Evolutionary conservation across 2,797 vertebrate species (phyloP).

Genomic region (Cossypha heuglini): DNA sequence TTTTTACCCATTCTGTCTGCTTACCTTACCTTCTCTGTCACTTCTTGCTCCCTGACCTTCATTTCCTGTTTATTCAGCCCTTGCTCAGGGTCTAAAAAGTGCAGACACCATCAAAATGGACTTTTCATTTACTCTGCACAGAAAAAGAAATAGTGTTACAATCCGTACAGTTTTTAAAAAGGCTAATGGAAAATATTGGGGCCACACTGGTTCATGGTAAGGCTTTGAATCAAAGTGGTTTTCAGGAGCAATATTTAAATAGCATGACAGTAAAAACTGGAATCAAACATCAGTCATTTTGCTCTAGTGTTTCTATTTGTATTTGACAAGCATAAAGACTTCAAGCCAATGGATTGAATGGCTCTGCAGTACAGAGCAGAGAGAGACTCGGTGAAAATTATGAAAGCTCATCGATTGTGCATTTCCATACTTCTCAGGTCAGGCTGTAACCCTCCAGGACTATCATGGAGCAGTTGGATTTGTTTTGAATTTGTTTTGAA

Average conservation of each 20-base stretch:
- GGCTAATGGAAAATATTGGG: not conserved
- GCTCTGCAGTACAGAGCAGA: not conserved
- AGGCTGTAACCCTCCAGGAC: not conserved
- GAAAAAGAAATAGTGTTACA: not conserved
- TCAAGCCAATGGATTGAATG: not conserved
- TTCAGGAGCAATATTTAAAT: not conserved
- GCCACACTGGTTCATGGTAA: not conserved
- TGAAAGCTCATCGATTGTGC: not conserved
- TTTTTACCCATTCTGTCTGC: not conserved
- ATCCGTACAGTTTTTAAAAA: not conserved
- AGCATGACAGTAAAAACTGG: not conserved
- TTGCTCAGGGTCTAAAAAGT: constrained; percentile 10
- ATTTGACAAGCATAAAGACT: not conserved
- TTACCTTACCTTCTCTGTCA: not conserved
- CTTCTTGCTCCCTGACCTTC: not conserved
- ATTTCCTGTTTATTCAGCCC: constrained; percentile 31
- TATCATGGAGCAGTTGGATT: not conserved
- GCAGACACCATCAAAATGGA: not conserved
- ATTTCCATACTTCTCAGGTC: not conserved
- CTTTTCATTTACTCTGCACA: not conserved
- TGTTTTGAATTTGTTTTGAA: not conserved
- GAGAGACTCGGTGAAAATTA: not conserved
- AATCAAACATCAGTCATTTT: not conserved
- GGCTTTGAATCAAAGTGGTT: not conserved
- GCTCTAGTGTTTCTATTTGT: not conserved